Evolutionary conservation across 1,140 invertebrate genomes (phyloP).

Genomic region (Delia radicum): DNA sequence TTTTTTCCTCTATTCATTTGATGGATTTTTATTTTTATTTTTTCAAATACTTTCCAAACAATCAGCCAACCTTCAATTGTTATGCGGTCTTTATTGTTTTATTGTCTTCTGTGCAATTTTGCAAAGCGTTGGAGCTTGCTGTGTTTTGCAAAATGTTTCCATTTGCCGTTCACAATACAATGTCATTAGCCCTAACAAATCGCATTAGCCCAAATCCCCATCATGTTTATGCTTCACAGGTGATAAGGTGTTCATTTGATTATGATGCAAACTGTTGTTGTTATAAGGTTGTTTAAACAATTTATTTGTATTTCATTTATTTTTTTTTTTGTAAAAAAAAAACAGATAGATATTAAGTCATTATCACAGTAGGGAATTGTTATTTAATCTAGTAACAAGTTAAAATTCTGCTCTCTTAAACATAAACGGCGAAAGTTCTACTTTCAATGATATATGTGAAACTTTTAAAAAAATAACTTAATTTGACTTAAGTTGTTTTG

Average conservation of each 20-base stretch:
- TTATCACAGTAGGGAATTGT: no score
- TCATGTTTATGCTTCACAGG: neutral
- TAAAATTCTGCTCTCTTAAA: no score
- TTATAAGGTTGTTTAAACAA: no score
- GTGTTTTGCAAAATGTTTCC: neutral
- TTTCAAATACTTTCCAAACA: neutral
- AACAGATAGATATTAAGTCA: no score
- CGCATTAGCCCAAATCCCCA: conserved; percentile 26
- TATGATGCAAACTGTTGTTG: neutral
- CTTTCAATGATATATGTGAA: no score
- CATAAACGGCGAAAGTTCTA: no score
- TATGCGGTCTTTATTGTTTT: neutral
- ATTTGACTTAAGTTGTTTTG: no score
- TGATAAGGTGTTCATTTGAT: neutral
- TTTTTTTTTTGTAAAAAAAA: no score
- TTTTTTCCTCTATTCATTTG: neutral
- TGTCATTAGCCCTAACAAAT: conserved; percentile 26
- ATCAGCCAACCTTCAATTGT: neutral
- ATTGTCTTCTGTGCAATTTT: neutral
- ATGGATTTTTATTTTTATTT: neutral
- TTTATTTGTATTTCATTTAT: no score
- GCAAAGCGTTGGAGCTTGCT: neutral
- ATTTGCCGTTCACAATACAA: neutral
- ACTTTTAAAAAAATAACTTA: no score
- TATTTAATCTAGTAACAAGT: no score